Base-by-base conservation (phyloP, 2,888 invertebrate genomes). In the Scelioninae gen. 2 region DNA sequence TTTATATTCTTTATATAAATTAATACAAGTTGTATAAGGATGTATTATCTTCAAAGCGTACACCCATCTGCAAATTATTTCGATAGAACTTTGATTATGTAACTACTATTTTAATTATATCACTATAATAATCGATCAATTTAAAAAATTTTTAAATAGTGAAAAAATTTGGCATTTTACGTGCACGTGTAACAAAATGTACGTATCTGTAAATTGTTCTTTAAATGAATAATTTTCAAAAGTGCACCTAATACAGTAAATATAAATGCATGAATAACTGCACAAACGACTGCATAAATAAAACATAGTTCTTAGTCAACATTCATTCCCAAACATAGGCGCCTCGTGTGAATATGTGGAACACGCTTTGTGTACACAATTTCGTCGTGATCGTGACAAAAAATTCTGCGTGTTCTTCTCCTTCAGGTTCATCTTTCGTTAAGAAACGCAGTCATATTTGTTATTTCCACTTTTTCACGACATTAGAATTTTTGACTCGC, bases 401-500 rank as follows among this genome's bases (percentile, higher is more conserved):
- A n/a, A n/a, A n/a, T 46, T 19, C n/a, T 10, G 16, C 37, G 37
- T 16, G 3, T 6, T 15, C 16, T 39, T 15, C 37, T 16, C 10
- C 15, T n/a, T n/a, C 11, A 31, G 48, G n/a, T 28, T 37, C 48
- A 48, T 48, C 60, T 60, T 60, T 60, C 61, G 41, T 41, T 50
- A 61, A n/a, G 9, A 16, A 18, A 10, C n/a, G 3, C 16, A 11
- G 1, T 18, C 35, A n/a, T 31, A 11, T 37, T 61, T 41, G 50
- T 48, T 41, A 41, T 41, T 50, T 46, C 61, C 35, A 48, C 28
- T 41, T 33, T 25, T 10, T 11, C 16, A 18, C 4, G 37, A 37
- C 31, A 45, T 45, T 52, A 43, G 15, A 61, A 61, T 39, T 69
- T 67, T 52, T 25, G 48, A 63, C 63, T 43, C 28, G 15, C 43